Base-by-base conservation (phyloP, 1,140 invertebrate species). In the Drosophila bifasciata region DNA sequence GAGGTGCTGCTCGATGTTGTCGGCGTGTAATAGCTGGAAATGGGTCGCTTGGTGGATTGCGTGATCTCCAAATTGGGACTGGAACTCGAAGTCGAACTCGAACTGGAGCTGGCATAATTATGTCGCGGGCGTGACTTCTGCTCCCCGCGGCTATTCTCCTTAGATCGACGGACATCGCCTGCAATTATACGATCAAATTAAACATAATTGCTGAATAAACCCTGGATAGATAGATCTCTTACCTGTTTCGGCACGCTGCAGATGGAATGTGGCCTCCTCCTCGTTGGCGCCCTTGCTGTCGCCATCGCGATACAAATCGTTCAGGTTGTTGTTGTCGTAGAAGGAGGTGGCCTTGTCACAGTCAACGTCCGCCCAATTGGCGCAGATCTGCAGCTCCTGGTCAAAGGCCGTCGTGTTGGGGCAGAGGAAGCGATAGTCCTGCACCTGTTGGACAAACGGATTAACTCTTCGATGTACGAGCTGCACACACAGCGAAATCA, bases 381-480 rank as follows among this genome's bases (percentile, higher is more conserved):
- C 96, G 91, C 97, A 98, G 19, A 97, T 97, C 91, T 97, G 96
- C 56, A 96, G 96, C 88, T 97, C 97, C 90, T 98, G 97, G 90
- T 98, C 97, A 92, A 98, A 98, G 60, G 97, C 95, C 0, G 97
- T 98, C 68, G 97, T 96, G 79, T 98, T 97, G 3, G 97, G 97
- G 91, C 97, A 98, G 71, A 98, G 93, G 92, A 98, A 98, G 76
- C 96, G 94, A 92, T 94, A 95, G 92, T 96, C 95, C 91, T 95
- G 93, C 41, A 96, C 93, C 94, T 95, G 90, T 57, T 92, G 92
- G 81, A 86, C 77, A 90, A 91, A 91, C 60, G 64, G 76, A 85
- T 85, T 86, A 85, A 70, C 77, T 86, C 81, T 86, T 74, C 81
- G 81, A 76, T 81, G 81, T 78, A 76, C 63, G 73, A 86, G 81